These are phyloP conservation scores for Cyclophora punctaria DNA, from an alignment of 2,888 invertebrate genomes.

Conservation along the genomic window DNA sequence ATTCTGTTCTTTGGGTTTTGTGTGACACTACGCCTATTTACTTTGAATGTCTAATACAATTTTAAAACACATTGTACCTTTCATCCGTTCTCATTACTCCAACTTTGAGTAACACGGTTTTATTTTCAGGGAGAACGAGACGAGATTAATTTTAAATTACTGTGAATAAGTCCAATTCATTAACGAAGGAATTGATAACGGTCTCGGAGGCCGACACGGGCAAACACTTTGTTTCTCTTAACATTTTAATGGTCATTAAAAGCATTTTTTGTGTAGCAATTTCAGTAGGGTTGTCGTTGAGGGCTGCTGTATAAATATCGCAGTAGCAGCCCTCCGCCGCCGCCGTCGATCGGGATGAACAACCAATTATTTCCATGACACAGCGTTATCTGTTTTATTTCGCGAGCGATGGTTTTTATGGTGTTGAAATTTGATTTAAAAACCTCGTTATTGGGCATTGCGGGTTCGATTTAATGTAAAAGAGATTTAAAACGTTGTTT, in stretches of 20 bases:
- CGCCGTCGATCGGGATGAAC: slow-evolving; percentile 31
- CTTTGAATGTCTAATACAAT: not conserved
- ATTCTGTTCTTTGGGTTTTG: not conserved
- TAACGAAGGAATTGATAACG: slow-evolving; percentile 9
- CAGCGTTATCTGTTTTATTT: slow-evolving; percentile 36
- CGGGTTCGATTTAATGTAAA: not conserved
- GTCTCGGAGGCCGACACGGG: slow-evolving; percentile 4
- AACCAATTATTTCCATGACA: slow-evolving; percentile 26
- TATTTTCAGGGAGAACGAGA: slow-evolving; percentile 3
- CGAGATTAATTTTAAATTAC: slow-evolving; percentile 1
- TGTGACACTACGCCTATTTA: not conserved
- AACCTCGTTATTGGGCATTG: not conserved
- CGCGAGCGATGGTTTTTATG: slow-evolving; percentile 16
- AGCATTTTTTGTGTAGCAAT: slow-evolving; percentile 19
- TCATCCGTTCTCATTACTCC: not conserved
- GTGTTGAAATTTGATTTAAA: slow-evolving; percentile 16
- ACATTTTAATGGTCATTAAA: slow-evolving; percentile 20
- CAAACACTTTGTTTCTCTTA: slow-evolving; percentile 7
- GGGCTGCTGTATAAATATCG: slow-evolving; percentile 6
- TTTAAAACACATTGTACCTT: not conserved
- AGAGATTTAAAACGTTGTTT: no score
- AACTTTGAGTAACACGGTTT: slow-evolving; percentile 2
- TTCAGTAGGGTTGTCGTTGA: slow-evolving; percentile 11
- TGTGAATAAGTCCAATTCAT: slow-evolving; percentile 8
- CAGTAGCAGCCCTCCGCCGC: slow-evolving; percentile 24